phyloP scores from a whole-genome alignment of 2,888 invertebrate species.

The Beris chalybata region DNA sequence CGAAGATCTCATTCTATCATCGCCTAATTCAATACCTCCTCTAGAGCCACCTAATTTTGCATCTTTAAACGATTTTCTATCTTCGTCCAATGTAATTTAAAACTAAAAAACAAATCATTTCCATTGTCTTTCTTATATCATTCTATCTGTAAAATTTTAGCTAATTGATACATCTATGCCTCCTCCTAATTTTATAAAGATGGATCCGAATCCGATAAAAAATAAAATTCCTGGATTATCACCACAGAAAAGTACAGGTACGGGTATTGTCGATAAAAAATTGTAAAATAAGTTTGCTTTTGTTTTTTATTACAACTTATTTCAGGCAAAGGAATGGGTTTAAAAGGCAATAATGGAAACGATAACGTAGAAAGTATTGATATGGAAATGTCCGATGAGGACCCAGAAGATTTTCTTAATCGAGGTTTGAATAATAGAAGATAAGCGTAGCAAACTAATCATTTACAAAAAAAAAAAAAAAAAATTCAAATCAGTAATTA shows the following conservation, averaged over 20 bases:
- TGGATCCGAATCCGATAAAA: slow-evolving; percentile 43
- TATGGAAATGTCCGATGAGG: slow-evolving; percentile 86
- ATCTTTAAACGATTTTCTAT: slow-evolving; percentile 25
- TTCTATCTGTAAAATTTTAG: slow-evolving; percentile 39
- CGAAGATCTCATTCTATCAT: not conserved
- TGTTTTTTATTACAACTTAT: slow-evolving; percentile 17
- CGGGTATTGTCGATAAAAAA: not conserved
- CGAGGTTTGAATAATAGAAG: too few relatives aligned
- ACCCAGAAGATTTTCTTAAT: slow-evolving; percentile 53
- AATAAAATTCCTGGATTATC: slow-evolving; percentile 50
- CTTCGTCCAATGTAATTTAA: slow-evolving; percentile 16
- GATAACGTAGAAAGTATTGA: slow-evolving; percentile 81
- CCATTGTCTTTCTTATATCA: too few relatives aligned
- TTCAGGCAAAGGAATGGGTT: slow-evolving; percentile 48
- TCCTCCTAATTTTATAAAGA: slow-evolving; percentile 36
- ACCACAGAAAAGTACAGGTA: slow-evolving; percentile 34
- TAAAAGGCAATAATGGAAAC: slow-evolving; percentile 55
- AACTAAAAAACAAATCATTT: too few relatives aligned
- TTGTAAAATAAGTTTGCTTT: not conserved
- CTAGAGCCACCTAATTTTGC: slow-evolving; percentile 34
- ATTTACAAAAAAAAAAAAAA: too few relatives aligned
- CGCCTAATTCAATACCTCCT: slow-evolving; percentile 42
- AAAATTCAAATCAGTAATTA: too few relatives aligned
- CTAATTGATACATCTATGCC: slow-evolving; percentile 43
- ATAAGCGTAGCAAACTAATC: too few relatives aligned